Base-by-base conservation (phyloP, 64 coral and sea anemone species). In the Dendrophyllia cribrosa region DNA sequence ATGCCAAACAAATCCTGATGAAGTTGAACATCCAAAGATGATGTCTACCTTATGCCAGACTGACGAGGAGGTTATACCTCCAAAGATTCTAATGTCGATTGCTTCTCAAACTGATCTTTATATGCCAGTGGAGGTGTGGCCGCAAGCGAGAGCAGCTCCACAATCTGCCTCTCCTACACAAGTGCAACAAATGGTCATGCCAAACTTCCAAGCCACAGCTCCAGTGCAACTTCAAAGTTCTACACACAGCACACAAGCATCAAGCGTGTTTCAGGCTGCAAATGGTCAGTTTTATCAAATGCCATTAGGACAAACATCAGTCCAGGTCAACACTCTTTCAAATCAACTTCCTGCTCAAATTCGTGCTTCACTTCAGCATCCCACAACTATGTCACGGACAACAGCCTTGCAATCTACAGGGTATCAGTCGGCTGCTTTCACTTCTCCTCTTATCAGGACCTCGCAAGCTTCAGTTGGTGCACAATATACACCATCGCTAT, bases 1-100 rank as follows among this genome's bases (percentile, higher is more conserved):
- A 51, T 84, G 80, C 13, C 80, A 84, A 65, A 67, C 80, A 62
- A 79, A 19, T 26, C 55, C 23, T 34, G 53, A 16, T 5, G 34
- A 72, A 72, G 48, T 77, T 55, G 62, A 67, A 66, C 61, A 15
- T 22, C 19, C 44, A 50, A 84, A 68, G 61, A 23, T 84, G 60
- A 11, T 23, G 17, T 51, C 80, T 19, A 50, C 60, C 7, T 66
- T 63, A 12, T 67, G 80, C 43, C 80, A 84, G 13, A 84, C 80
- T 51, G 80, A 84, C 51, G 72, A 75, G 17, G 72, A 75, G 15
- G 72, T 75, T 75, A 75, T 75, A 75, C 72, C 72, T 19, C 72
- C 72, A n/a, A 75, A 75, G 16, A 75, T 75, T 20, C 20, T 75
- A 20, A n/a, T 75, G 72, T 75, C 72, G 7, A 7, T 20, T 11